A percentile compares a stretch with the other conserved stretches of the same genome.
Evolutionary conservation across 2,113 vertebrate species (phyloP).

Genomic region (Phrynosoma blainvillii): DNA sequence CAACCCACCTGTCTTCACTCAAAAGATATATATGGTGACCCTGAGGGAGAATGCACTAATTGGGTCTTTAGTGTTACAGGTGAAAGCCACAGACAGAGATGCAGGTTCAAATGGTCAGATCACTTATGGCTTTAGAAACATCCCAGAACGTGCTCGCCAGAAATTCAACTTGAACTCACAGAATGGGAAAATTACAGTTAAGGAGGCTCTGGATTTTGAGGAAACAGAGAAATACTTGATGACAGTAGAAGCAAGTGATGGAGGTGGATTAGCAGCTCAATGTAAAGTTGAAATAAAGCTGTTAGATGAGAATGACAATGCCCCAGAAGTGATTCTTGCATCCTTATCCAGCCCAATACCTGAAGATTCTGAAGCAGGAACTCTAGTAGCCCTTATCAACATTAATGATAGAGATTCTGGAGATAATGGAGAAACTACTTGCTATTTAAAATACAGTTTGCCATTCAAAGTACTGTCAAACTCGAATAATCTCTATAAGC

Average conservation of each 20-base stretch:
- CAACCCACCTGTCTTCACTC: slow-evolving; percentile 69
- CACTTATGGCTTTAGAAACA: slow-evolving; percentile 67
- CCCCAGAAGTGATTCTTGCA: slow-evolving; percentile 63
- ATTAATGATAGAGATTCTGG: slow-evolving; percentile 79
- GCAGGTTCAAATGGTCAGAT: slow-evolving; percentile 65
- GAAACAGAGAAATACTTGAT: slow-evolving; percentile 61
- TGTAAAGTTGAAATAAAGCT: slow-evolving; percentile 71
- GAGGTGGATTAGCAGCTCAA: slow-evolving; percentile 65
- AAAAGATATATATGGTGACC: slow-evolving; percentile 54
- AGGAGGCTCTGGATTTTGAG: slow-evolving; percentile 70
- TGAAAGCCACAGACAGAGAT: slow-evolving; percentile 67
- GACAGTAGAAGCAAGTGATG: slow-evolving; percentile 70
- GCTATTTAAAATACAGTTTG: slow-evolving; percentile 52
- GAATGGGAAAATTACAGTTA: slow-evolving; percentile 64
- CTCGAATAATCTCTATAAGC: slow-evolving; percentile 73
- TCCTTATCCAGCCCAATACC: slow-evolving; percentile 63
- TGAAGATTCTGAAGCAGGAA: slow-evolving; percentile 73
- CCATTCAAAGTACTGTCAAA: slow-evolving; percentile 71
- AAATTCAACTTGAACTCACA: slow-evolving; percentile 62
- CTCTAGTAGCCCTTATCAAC: slow-evolving; percentile 76
- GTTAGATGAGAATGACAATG: slow-evolving; percentile 71
- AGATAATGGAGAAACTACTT: slow-evolving; percentile 74
- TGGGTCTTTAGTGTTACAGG: slow-evolving; percentile 51
- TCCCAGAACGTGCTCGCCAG: slow-evolving; percentile 19
- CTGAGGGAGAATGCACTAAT: slow-evolving; percentile 57